These are phyloP conservation scores for Tinea trinotella DNA, from an alignment of 2,888 invertebrate genomes.

Conservation along the genomic window DNA sequence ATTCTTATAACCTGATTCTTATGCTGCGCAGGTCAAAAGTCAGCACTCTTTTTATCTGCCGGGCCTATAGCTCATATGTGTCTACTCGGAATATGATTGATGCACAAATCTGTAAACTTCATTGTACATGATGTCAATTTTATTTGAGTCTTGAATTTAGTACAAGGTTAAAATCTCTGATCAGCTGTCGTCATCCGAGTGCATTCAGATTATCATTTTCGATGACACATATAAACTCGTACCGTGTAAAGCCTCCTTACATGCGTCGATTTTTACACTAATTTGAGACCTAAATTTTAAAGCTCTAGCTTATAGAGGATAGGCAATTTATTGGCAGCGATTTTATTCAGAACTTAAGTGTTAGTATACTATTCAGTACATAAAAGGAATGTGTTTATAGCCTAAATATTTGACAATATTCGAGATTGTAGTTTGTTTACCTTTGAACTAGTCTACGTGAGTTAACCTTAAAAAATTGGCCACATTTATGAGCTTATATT, in stretches of 20 bases:
- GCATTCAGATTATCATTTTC: not conserved
- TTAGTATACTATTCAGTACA: too few relatives aligned
- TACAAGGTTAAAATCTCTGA: too few relatives aligned
- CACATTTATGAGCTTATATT: conserved; percentile 13
- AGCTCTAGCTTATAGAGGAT: conserved; percentile 29
- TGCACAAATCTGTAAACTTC: too few relatives aligned
- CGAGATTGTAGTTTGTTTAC: not conserved
- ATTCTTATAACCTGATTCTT: too few relatives aligned
- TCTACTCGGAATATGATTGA: too few relatives aligned
- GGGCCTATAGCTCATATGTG: too few relatives aligned
- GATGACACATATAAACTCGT: not conserved
- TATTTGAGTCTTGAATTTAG: too few relatives aligned
- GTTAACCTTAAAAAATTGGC: not conserved
- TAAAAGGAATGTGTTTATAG: not conserved
- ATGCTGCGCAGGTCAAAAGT: too few relatives aligned
- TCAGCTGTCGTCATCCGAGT: too few relatives aligned
- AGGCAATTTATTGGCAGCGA: conserved; percentile 15
- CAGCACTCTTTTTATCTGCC: too few relatives aligned
- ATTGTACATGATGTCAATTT: too few relatives aligned
- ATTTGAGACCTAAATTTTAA: conserved; percentile 36
- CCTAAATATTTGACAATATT: not conserved
- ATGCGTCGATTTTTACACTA: conserved; percentile 26
- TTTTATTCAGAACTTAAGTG: too few relatives aligned
- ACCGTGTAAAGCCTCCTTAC: conserved; percentile 9
- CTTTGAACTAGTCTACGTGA: not conserved